These are phyloP conservation scores for Momotus momota DNA, from an alignment of 2,797 vertebrate genomes.

Conservation along the genomic window DNA sequence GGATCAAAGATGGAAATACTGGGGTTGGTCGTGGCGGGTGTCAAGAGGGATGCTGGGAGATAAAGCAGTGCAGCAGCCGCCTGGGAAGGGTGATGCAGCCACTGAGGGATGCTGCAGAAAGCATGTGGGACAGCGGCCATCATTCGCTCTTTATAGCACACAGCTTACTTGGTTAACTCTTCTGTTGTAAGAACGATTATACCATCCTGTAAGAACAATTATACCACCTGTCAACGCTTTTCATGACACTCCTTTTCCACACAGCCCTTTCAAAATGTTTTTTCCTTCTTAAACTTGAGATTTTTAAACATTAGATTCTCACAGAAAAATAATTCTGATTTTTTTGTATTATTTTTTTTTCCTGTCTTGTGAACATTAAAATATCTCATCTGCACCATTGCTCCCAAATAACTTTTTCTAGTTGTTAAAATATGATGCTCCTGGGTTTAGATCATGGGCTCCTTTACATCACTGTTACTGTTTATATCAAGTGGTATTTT, in stretches of 20 bases:
- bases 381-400: not conserved
- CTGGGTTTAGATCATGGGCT: not conserved
- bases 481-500: not conserved
- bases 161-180: not conserved
- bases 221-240: not conserved
- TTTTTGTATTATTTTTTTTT: not conserved
- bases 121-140: not conserved
- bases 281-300: not conserved
- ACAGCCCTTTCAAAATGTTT: not conserved
- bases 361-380: not conserved
- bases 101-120: not conserved
- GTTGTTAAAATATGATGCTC: not conserved
- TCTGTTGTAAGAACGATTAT: not conserved
- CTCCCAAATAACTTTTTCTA: not conserved
- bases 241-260: not conserved
- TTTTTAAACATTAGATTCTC: not conserved
- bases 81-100: not conserved
- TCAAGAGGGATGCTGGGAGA: not conserved
- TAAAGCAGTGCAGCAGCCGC: not conserved
- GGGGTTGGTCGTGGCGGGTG: not conserved
- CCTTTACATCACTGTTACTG: not conserved
- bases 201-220: not conserved
- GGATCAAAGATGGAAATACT: not conserved
- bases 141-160: not conserved
- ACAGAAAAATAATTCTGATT: not conserved